A percentile compares a stretch with the other conserved stretches of the same genome.
Evolutionary conservation across 2,888 invertebrate species (phyloP).

Genomic region (Atrina japonica): DNA sequence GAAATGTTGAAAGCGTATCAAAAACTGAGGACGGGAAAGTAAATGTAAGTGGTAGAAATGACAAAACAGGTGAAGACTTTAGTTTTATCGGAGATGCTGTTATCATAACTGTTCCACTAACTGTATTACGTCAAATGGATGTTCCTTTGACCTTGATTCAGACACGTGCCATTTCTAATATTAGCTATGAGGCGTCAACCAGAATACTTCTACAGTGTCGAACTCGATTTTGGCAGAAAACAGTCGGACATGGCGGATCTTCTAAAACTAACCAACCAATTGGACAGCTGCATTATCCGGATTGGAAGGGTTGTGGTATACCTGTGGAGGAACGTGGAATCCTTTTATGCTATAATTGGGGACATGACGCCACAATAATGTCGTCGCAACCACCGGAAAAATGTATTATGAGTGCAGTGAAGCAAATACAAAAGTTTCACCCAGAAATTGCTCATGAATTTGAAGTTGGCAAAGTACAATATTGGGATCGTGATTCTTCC

Average conservation of each 20-base stretch:
- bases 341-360: slow-evolving; percentile 46
- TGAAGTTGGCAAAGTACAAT: slow-evolving; percentile 48
- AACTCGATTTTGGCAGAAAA: slow-evolving; percentile 47
- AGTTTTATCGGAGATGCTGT: slow-evolving; percentile 42
- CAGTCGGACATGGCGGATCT: slow-evolving; percentile 42
- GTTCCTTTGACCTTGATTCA: slow-evolving; percentile 3
- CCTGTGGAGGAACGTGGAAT: slow-evolving; percentile 36
- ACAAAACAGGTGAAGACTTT: slow-evolving; percentile 16
- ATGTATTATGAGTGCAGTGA: slow-evolving; percentile 43
- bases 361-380: slow-evolving; percentile 39
- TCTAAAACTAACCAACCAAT: slow-evolving; percentile 38
- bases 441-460: slow-evolving; percentile 43
- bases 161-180: slow-evolving; percentile 26
- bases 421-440: slow-evolving; percentile 45
- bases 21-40: slow-evolving; percentile 6
- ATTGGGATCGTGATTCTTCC: slow-evolving; percentile 45
- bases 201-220: slow-evolving; percentile 46
- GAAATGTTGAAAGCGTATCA: slow-evolving; percentile 21
- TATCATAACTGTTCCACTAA: slow-evolving; percentile 44
- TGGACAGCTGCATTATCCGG: slow-evolving; percentile 40
- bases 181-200: slow-evolving; percentile 41
- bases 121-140: slow-evolving; percentile 46
- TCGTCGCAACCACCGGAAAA: slow-evolving; percentile 36
- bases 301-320: slow-evolving; percentile 21
- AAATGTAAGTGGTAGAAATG: slow-evolving; percentile 33